Evolutionary conservation across 92 coral and sea anemone species (phyloP).

Genomic region (Bergia puertoricense): DNA sequence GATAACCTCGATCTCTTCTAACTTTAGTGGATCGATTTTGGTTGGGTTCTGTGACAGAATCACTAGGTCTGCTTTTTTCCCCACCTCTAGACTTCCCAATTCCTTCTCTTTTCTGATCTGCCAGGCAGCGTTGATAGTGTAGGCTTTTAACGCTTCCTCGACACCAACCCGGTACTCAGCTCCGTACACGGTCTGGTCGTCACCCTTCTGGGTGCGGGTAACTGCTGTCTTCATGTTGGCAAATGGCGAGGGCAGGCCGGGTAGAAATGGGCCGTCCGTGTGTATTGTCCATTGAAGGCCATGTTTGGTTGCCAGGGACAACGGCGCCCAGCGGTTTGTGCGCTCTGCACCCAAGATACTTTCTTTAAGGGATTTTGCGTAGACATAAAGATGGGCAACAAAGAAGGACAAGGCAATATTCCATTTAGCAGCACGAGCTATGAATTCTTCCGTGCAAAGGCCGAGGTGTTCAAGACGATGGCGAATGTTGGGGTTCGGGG

Average conservation of each 20-base stretch:
- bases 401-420: conserved; percentile 72
- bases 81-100: conserved; percentile 58
- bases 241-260: conserved; percentile 54
- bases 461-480: conserved; percentile 74
- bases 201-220: conserved; percentile 51
- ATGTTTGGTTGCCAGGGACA: conserved; percentile 58
- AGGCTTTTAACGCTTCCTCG: conserved; percentile 57
- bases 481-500: conserved; percentile 33
- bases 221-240: conserved; percentile 53
- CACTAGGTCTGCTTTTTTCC: conserved; percentile 60
- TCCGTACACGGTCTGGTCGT: conserved; percentile 45
- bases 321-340: conserved; percentile 75
- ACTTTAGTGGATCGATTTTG: conserved; percentile 31
- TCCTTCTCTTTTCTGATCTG: conserved; percentile 54
- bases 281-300: conserved; percentile 68
- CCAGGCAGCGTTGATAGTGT: conserved; percentile 69
- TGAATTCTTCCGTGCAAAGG: conserved; percentile 45
- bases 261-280: conserved; percentile 48
- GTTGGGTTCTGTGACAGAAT: conserved; percentile 53
- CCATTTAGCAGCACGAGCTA: conserved; percentile 50
- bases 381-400: conserved; percentile 66
- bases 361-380: conserved; percentile 49
- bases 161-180: conserved; percentile 51
- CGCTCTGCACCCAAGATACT: conserved; percentile 64
- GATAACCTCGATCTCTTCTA: conserved; percentile 38